Evolutionary conservation across 2,113 vertebrate species (phyloP).

Genomic region (Baryphthengus martii): DNA sequence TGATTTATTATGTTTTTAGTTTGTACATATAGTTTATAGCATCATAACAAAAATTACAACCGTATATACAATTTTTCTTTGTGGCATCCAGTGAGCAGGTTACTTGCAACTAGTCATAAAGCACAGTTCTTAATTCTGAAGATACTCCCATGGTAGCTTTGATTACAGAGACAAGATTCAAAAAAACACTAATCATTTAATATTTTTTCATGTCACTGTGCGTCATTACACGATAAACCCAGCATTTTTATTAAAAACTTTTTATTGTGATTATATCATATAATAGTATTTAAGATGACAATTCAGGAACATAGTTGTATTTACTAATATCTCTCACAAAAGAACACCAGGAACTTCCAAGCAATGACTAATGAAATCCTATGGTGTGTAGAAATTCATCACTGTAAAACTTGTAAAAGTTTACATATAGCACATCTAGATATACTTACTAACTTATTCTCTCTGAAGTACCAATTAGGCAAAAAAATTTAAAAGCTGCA

Average conservation of each 20-base stretch:
- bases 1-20: background rate
- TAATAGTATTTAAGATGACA: background rate
- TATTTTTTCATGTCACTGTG: background rate
- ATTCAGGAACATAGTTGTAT: background rate
- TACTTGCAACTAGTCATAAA: background rate
- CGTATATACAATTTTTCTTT: background rate
- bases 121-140: background rate
- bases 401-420: background rate
- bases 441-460: background rate
- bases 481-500: background rate
- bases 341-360: background rate
- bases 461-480: background rate
- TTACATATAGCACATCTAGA: background rate
- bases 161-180: background rate
- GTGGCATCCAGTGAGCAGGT: background rate
- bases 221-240: background rate
- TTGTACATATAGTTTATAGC: background rate
- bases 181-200: background rate
- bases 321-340: background rate
- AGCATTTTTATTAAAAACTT: background rate
- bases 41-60: background rate
- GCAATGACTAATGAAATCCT: background rate
- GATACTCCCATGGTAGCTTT: background rate
- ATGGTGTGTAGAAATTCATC: background rate
- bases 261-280: background rate